phyloP scores from a whole-genome alignment of 2,888 invertebrate species.

The Biston betularia region DNA sequence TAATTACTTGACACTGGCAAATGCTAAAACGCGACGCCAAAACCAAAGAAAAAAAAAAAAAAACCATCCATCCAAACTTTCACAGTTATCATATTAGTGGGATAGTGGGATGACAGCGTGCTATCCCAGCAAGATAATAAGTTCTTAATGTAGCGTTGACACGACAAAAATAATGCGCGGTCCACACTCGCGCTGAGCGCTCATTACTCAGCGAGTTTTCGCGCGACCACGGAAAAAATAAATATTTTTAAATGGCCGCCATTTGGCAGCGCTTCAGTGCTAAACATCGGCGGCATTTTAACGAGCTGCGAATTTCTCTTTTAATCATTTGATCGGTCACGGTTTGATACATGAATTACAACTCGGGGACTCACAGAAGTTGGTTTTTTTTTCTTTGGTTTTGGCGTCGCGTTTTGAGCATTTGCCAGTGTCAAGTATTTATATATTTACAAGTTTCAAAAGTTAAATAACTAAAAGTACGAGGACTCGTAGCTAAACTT shows the following conservation, averaged over 20 bases:
- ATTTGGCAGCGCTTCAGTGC: conserved; percentile 41
- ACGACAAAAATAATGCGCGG: conserved; percentile 18
- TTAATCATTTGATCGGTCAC: conserved; percentile 41
- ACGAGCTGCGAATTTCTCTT: conserved; percentile 41
- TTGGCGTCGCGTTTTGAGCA: too few species aligned
- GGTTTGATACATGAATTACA: conserved; percentile 27
- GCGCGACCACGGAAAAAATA: conserved; percentile 36
- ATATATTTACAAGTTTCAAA: too few species aligned
- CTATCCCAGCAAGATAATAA: conserved; percentile 1
- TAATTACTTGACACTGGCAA: too few species aligned
- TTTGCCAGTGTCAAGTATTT: too few species aligned
- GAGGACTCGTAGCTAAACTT: too few species aligned
- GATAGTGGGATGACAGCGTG: too few species aligned
- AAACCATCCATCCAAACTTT: too few species aligned
- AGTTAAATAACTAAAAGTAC: too few species aligned
- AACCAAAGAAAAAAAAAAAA: too few species aligned
- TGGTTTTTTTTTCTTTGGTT: too few species aligned
- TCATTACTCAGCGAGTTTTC: conserved; percentile 39
- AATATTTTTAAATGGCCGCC: conserved; percentile 43
- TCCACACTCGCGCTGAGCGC: conserved; percentile 14
- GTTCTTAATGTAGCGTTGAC: conserved; percentile 6
- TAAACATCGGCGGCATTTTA: conserved; percentile 39
- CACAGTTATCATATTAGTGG: too few species aligned
- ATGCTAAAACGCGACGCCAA: too few species aligned
- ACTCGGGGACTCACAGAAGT: neutral